A percentile compares a stretch with the other conserved stretches of the same genome.
Evolutionary conservation across 2,888 invertebrate genomes (phyloP).

Genomic region (Pseudococcus viburni): DNA sequence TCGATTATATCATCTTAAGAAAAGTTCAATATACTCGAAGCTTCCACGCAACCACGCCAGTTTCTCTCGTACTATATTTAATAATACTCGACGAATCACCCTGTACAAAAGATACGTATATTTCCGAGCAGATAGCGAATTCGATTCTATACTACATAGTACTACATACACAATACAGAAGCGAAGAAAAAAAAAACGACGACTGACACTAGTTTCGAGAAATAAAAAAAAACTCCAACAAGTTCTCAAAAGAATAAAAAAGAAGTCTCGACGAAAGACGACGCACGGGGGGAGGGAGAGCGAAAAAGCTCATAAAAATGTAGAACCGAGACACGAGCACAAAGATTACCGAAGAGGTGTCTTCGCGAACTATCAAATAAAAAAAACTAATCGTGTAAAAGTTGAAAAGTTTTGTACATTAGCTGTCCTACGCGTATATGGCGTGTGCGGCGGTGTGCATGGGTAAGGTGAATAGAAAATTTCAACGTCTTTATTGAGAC

Average conservation of each 20-base stretch:
- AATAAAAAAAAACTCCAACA: conserved; percentile 18
- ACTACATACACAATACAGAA: not conserved
- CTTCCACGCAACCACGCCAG: not conserved
- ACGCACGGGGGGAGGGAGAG: not conserved
- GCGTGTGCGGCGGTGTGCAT: not conserved
- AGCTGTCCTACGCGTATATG: not conserved
- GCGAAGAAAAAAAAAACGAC: too few relatives aligned
- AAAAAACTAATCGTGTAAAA: conserved; percentile 36
- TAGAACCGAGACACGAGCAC: conserved; percentile 15
- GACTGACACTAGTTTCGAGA: conserved; percentile 9
- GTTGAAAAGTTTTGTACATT: conserved; percentile 36
- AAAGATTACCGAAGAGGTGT: conserved; percentile 36
- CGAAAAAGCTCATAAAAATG: conserved; percentile 21
- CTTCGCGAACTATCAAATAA: conserved; percentile 36
- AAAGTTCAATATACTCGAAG: conserved; percentile 15
- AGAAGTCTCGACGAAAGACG: not conserved
- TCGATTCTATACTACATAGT: not conserved
- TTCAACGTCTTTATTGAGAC: conserved; percentile 30
- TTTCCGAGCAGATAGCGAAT: not conserved
- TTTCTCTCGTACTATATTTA: conserved; percentile 15
- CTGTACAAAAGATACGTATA: conserved; percentile 16
- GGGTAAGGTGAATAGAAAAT: conserved; percentile 41
- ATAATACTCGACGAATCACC: conserved; percentile 20
- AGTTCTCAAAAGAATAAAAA: conserved; percentile 15
- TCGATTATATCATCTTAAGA: not conserved